Evolutionary conservation across 2,888 invertebrate species (phyloP).

Genomic region (Cerceris ruficornis): DNA sequence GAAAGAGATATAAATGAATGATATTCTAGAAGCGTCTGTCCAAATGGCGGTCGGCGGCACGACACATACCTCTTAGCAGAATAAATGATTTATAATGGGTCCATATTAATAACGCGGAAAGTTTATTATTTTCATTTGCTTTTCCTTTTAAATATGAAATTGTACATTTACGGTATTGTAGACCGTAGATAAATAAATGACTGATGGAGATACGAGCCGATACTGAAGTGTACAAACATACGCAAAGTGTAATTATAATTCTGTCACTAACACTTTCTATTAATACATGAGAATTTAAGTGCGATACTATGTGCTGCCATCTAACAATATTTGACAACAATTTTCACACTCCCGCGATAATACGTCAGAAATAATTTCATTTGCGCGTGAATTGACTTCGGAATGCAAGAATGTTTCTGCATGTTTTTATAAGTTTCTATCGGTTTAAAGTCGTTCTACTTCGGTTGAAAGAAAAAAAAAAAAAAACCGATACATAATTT

Average conservation of each 20-base stretch:
- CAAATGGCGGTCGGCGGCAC: constrained; percentile 71
- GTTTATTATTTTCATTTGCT: neutral
- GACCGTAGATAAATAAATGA: neutral
- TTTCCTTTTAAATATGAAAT: neutral
- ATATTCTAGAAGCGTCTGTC: constrained; percentile 75
- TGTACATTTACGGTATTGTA: too few species aligned
- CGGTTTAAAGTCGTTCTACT: too few species aligned
- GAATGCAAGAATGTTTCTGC: constrained; percentile 12
- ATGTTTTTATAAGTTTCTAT: neutral
- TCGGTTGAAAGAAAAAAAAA: too few species aligned
- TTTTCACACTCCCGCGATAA: constrained; percentile 48
- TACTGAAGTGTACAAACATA: neutral
- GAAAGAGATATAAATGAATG: constrained; percentile 70
- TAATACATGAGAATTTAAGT: constrained; percentile 30
- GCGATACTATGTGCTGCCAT: constrained; percentile 52
- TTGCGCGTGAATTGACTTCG: constrained; percentile 35
- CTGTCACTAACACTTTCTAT: constrained; percentile 9
- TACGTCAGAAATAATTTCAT: constrained; percentile 23
- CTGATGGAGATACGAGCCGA: neutral
- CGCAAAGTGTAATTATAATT: constrained; percentile 10
- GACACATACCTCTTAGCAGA: constrained; percentile 59
- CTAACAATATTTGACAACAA: constrained; percentile 55
- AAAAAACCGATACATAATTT: too few species aligned
- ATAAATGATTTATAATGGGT: constrained; percentile 62
- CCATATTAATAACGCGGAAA: constrained; percentile 5